Evolutionary conservation across 2,888 invertebrate species (phyloP), one percentile per base, ranked within the genome.

Genomic region (Hyles lineata): DNA sequence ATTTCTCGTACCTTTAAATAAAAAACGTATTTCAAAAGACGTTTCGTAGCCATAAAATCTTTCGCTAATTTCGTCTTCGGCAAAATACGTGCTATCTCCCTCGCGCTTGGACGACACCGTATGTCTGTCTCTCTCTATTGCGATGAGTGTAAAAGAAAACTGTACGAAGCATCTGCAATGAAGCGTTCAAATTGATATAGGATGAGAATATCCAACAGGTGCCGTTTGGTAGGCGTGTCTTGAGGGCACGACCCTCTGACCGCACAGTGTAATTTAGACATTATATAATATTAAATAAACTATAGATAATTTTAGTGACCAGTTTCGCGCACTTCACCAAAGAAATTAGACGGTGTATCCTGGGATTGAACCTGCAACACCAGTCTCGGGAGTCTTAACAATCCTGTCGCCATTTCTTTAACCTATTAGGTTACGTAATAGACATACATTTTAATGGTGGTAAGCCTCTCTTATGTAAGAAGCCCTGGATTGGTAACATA

Each of bases 151-250:
- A 90, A 89, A 91, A 88, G 89, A 87, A 88, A 86, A 86, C 83
- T 87, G 88, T 89, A 88, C 86, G 85, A 88, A 90, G 92, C 91
- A 55, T 55, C 55, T 6, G 92, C 93, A 94, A 94, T 94, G 93
- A 91, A 91, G 91, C 93, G 94, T 90, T 91, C 87, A 92, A 94
- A 93, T 94, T 94, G 93, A 92, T 93, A 93, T 93, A 92, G 92
- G 93, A 93, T 92, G 43, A 90, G 89, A 91, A 86, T 90, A 89
- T 85, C 78, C 89, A 83, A 88, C 73, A 70, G 70, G 61, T 70
- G 55, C 25, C 55, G 61, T 32, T 60, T 73, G 32, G 23, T 25
- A 63, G 15, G 29, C 32, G 32, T 19, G 58, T 59, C 58, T 11
- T 72, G 35, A 32, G 62, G 43, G 55, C 23, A 43, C 15, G 67